Evolutionary conservation across 2,888 invertebrate genomes (phyloP).

Genomic region (Tachina fera): DNA sequence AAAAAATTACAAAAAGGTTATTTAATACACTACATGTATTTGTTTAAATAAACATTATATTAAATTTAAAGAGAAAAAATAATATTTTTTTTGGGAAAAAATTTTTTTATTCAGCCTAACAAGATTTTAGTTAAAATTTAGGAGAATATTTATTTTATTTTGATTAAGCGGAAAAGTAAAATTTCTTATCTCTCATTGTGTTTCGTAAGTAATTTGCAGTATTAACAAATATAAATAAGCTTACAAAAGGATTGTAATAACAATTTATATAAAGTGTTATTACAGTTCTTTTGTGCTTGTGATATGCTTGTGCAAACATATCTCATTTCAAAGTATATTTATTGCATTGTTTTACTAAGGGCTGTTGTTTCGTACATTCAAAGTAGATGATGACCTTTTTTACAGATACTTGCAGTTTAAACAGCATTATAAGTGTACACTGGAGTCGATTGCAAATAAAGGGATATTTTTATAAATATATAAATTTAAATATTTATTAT

Average conservation of each 20-base stretch:
- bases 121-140: neutral
- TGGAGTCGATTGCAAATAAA: too few relatives aligned
- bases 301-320: neutral
- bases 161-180: neutral
- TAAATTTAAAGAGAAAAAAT: neutral
- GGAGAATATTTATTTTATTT: neutral
- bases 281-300: neutral
- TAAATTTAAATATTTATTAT: too few relatives aligned
- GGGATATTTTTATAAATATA: too few relatives aligned
- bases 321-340: neutral
- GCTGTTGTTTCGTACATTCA: too few relatives aligned
- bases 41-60: neutral
- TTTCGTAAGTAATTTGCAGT: neutral
- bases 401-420: too few relatives aligned
- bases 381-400: too few relatives aligned
- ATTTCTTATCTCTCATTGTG: neutral
- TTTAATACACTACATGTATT: neutral
- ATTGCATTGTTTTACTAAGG: too few relatives aligned
- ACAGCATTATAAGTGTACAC: too few relatives aligned
- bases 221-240: neutral
- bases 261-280: neutral
- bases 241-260: neutral
- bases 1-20: neutral
- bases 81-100: neutral
- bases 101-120: neutral